These are phyloP conservation scores for Phalacrocorax aristotelis DNA, from an alignment of 2,113 vertebrate species.

Conservation along the genomic window DNA sequence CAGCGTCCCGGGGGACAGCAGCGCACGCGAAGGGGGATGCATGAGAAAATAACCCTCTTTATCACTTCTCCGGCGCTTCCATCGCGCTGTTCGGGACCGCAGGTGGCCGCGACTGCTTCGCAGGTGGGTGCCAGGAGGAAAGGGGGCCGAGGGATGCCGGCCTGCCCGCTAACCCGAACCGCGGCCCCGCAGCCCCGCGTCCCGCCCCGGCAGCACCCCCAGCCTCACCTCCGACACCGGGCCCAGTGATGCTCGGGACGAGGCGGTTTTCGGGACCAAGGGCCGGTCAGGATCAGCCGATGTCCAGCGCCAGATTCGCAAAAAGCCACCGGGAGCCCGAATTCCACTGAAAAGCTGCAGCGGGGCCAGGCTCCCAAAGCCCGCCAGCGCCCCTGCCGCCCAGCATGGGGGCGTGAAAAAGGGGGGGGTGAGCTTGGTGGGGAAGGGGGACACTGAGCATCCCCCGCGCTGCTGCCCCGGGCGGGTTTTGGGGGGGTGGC, in stretches of 20 bases:
- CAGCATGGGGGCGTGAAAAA: background rate
- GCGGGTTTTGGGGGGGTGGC: background rate
- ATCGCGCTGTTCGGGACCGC: rapidly evolving
- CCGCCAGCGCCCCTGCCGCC: background rate
- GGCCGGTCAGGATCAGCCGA: background rate
- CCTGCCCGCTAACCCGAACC: rapidly evolving
- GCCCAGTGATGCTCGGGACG: rapidly evolving
- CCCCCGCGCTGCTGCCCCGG: rapidly evolving
- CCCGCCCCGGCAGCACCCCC: rapidly evolving
- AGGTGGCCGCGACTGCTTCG: background rate
- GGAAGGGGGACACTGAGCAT: rapidly evolving
- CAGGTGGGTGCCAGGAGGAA: background rate
- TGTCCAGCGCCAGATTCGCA: rapidly evolving
- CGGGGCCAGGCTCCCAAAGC: background rate
- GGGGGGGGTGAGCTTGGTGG: no score
- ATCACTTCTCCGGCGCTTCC: no score
- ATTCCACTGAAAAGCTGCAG: background rate
- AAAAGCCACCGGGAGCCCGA: background rate
- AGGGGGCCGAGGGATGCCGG: rapidly evolving
- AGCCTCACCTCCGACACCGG: background rate
- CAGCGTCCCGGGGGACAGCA: background rate
- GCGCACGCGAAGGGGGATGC: background rate
- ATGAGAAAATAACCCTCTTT: no score
- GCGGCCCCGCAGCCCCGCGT: rapidly evolving
- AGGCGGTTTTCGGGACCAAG: background rate